Evolutionary conservation across 2,797 vertebrate species (phyloP), one percentile per base, ranked within the genome.

Genomic region (Sternarchorhynchus goeldii): DNA sequence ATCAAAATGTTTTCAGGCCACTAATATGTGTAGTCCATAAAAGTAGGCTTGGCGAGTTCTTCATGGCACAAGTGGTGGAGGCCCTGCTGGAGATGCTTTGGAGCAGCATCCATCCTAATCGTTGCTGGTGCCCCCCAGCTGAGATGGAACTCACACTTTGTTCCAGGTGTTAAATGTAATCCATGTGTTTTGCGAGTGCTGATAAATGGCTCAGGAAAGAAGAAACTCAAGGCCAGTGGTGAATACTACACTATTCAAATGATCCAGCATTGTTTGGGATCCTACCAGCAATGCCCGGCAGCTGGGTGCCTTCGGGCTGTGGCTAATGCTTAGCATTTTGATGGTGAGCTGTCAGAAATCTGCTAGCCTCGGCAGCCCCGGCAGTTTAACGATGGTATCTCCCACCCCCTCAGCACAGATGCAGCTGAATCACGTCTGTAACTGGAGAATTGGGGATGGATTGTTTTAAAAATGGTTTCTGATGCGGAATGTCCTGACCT

Each of bases 391-490:
- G 34, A 80, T 77, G 65, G 64, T 56, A 64, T 75, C 66, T 75
- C n/a, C 21, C 21, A 4, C 64, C 64, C 72, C 34, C 41, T 64
- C 41, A 80, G 21, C 53, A 59, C 25, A 50, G 83, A 88, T 90
- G 85, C 84, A 84, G 80, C 77, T 84, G 90, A 90, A 90, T 89
- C 85, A 86, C 85, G 85, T 85, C 84, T 86, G 92, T 92, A 92
- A 92, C 85, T 86, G 87, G 90, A 93, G 91, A 87, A 90, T 90
- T 89, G 55, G 85, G 85, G 88, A 91, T 91, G 87, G 89, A 71
- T 89, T 83, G 84, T 90, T 90, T 92, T 90, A 90, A 92, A 92
- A 92, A 88, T 88, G 92, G 90, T 88, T 92, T 91, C 89, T 87
- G 89, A 87, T 86, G 82, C 88, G 92, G 92, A 94, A 95, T 93